Conservation (phyloP, 2,888 invertebrate genomes). For the Eledona agricola region DNA sequence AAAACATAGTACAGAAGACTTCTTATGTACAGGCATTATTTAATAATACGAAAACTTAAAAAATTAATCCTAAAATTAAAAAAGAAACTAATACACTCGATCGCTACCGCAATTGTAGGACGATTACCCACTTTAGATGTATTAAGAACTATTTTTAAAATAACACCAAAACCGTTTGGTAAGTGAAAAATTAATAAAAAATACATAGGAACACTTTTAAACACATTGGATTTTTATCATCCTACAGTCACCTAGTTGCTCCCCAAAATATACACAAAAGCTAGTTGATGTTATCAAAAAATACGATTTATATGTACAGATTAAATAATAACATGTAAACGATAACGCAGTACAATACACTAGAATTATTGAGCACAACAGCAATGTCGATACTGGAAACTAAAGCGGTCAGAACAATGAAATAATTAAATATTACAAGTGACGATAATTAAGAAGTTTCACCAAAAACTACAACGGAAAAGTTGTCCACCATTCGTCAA, state of each 20-base stretch:
- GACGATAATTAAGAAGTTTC: slow-evolving; percentile 4
- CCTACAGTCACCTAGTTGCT: slow-evolving; percentile 35
- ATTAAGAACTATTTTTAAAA: slow-evolving; percentile 12
- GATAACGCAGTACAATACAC: slow-evolving; percentile 14
- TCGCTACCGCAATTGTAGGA: slow-evolving; percentile 6
- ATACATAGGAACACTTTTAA: slow-evolving; percentile 32
- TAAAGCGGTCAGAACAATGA: slow-evolving; percentile 15
- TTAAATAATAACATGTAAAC: slow-evolving; percentile 25
- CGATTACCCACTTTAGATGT: slow-evolving; percentile 2
- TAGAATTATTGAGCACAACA: slow-evolving; percentile 26
- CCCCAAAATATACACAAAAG: slow-evolving; percentile 34
- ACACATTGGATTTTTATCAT: slow-evolving; percentile 19
- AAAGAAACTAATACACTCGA: slow-evolving; percentile 12
- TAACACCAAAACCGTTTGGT: slow-evolving; percentile 1
- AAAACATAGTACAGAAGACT: slow-evolving; percentile 5
- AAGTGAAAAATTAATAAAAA: slow-evolving; percentile 12
- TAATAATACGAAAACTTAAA: slow-evolving; percentile 16
- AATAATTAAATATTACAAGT: slow-evolving; percentile 12
- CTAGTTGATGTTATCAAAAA: slow-evolving; percentile 29
- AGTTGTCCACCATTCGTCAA: slow-evolving; percentile 28
- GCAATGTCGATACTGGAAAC: slow-evolving; percentile 15
- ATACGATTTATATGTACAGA: slow-evolving; percentile 29
- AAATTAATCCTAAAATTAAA: slow-evolving; percentile 12
- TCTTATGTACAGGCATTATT: slow-evolving; percentile 17
- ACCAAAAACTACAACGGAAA: slow-evolving; percentile 14